Conservation (phyloP, 2,888 invertebrate genomes). For the Theretra japonica region DNA sequence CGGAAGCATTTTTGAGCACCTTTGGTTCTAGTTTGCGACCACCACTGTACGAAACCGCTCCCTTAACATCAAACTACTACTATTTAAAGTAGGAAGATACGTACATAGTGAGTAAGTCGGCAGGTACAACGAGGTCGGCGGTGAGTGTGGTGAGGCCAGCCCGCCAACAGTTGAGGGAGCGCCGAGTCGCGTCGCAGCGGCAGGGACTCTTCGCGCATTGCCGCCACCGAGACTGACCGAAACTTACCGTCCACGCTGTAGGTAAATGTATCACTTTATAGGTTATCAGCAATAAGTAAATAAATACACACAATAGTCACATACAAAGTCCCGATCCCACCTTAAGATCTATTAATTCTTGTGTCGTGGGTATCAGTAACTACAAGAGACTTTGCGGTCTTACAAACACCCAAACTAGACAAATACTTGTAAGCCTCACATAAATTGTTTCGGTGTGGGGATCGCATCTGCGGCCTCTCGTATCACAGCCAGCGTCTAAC, state of each 20-base stretch:
- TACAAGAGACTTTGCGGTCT: too few species aligned
- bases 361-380: too few species aligned
- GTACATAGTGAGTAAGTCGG: conserved; percentile 87
- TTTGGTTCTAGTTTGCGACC: too few species aligned
- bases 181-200: conserved; percentile 86
- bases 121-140: conserved; percentile 85
- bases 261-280: conserved; percentile 19
- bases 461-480: too few species aligned
- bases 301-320: background rate
- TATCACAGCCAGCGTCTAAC: too few species aligned
- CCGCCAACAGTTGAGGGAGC: conserved; percentile 88
- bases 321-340: background rate
- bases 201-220: conserved; percentile 87
- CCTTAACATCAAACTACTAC: too few species aligned
- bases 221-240: conserved; percentile 85
- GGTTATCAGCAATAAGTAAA: background rate
- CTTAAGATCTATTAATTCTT: too few species aligned
- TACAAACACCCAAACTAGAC: too few species aligned
- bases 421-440: too few species aligned
- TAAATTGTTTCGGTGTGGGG: too few species aligned
- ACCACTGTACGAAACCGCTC: too few species aligned
- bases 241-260: conserved; percentile 87
- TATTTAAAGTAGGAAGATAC: conserved; percentile 38
- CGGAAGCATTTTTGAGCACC: too few species aligned
- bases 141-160: conserved; percentile 85